Percentiles rank a stretch among this genome's conserved stretches.
Conservation (phyloP, 2,888 invertebrate species). For the Enchytraeus crypticus region DNA sequence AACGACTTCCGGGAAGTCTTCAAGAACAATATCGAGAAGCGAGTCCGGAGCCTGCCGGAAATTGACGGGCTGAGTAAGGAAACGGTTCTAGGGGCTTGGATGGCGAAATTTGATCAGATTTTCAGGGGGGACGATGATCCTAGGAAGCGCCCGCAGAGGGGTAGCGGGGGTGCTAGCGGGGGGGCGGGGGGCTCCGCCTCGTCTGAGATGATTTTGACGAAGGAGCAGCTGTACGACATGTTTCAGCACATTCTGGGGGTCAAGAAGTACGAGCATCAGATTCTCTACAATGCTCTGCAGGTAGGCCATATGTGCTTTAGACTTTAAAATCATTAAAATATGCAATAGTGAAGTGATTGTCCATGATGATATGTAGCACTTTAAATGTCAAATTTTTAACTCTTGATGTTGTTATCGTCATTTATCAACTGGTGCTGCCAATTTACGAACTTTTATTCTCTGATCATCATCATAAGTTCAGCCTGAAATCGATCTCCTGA, state of each 20-base stretch:
- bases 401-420: not conserved
- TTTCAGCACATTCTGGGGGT: conserved; percentile 97
- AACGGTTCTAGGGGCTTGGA: conserved; percentile 96
- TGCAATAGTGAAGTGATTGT: too few species aligned
- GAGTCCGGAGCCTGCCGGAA: conserved; percentile 86
- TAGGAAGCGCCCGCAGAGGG: conserved; percentile 57
- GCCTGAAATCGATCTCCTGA: too few species aligned
- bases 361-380: too few species aligned
- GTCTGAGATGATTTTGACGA: conserved; percentile 80
- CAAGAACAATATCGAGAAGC: conserved; percentile 94
- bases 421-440: too few species aligned
- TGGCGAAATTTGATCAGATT: conserved; percentile 96
- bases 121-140: conserved; percentile 58
- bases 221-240: conserved; percentile 99
- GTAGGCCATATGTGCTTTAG: conserved; percentile 53
- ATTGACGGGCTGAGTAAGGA: conserved; percentile 98
- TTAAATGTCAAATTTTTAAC: not conserved
- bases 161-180: conserved; percentile 39
- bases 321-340: too few species aligned
- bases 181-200: not conserved
- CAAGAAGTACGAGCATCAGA: conserved; percentile 99
- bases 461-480: too few species aligned
- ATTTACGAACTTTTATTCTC: too few species aligned
- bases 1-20: conserved; percentile 57
- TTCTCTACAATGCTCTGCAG: conserved; percentile 94